Evolutionary conservation across 2,888 invertebrate species (phyloP).

Genomic region (Hypena proboscidalis): DNA sequence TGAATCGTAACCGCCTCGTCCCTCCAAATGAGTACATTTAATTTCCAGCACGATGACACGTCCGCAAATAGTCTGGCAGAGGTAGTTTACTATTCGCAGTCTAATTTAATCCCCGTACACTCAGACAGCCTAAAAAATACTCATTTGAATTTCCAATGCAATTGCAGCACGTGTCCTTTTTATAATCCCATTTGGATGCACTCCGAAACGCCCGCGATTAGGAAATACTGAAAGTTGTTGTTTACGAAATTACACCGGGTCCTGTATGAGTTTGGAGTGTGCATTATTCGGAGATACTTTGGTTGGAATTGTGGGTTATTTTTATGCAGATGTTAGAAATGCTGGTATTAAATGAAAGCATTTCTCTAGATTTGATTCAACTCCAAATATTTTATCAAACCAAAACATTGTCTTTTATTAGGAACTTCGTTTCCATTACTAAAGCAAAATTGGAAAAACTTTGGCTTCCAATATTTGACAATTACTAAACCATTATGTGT

Average conservation of each 20-base stretch:
- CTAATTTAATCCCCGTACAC: slow-evolving; percentile 76
- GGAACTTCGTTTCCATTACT: too few species aligned
- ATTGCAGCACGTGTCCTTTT: slow-evolving; percentile 68
- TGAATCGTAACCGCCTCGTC: too few species aligned
- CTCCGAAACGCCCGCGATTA: slow-evolving; percentile 52
- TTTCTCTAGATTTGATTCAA: background rate
- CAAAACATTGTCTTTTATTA: too few species aligned
- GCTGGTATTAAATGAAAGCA: too few species aligned
- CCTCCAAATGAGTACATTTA: slow-evolving; percentile 27
- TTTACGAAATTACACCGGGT: slow-evolving; percentile 49
- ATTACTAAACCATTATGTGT: slow-evolving; percentile 28
- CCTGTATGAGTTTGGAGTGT: slow-evolving; percentile 31
- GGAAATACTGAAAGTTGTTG: slow-evolving; percentile 44
- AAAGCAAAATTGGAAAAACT: slow-evolving; percentile 1
- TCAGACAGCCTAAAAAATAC: slow-evolving; percentile 76
- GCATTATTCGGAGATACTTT: slow-evolving; percentile 43
- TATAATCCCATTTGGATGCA: slow-evolving; percentile 73
- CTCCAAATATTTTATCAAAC: too few species aligned
- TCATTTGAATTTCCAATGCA: slow-evolving; percentile 81
- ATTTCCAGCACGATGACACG: slow-evolving; percentile 46
- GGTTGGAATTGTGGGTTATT: slow-evolving; percentile 16
- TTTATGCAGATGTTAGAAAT: too few species aligned
- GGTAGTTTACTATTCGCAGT: slow-evolving; percentile 58
- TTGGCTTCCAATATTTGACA: slow-evolving; percentile 32
- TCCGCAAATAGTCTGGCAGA: slow-evolving; percentile 58